Base-by-base conservation (phyloP, 2,888 invertebrate species). In the Taphrorychus bicolor region DNA sequence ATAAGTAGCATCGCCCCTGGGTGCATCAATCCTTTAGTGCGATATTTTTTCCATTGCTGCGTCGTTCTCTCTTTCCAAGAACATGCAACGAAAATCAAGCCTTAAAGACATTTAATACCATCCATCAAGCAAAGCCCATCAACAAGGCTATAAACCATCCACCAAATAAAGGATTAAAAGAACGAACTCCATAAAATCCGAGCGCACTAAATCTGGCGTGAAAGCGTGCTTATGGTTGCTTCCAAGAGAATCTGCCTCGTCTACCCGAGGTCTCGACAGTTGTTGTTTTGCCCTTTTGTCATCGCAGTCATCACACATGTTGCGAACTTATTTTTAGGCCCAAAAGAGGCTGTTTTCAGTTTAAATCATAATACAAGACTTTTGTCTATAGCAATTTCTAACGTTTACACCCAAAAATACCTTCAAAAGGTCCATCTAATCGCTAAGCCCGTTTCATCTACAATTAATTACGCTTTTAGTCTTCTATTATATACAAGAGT, bases 381-480 rank as follows among this genome's bases (percentile, higher is more conserved):
- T n/a, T n/a, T n/a, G n/a, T n/a, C n/a, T n/a, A n/a, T n/a, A n/a
- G n/a, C n/a, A n/a, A n/a, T n/a, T n/a, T n/a, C n/a, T n/a, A n/a
- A n/a, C n/a, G n/a, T n/a, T n/a, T 4, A 14, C 45, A n/a, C 45
- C 5, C 45, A 45, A 45, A 45, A 45, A 18, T 45, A 16, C 32
- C 32, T 32, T 32, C 32, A 32, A 32, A 45, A 18, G 45, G 21
- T 40, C 40, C 14, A n/a, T n/a, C n/a, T n/a, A n/a, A n/a, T n/a
- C n/a, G n/a, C n/a, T 18, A 64, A 60, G 49, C 59, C 60, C 56
- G 60, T 66, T 66, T 60, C 49, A 66, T 60, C 60, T 56, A 66
- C 56, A 24, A 66, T 66, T 66, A 66, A 66, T 66, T 66, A 66
- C 17, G 66, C 66, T 66, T 66, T 66, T 66, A 66, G 66, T 41